Evolutionary conservation across 2,888 invertebrate species (phyloP), one percentile per base, ranked within the genome.

Genomic region (Bruchidius siliquastri): DNA sequence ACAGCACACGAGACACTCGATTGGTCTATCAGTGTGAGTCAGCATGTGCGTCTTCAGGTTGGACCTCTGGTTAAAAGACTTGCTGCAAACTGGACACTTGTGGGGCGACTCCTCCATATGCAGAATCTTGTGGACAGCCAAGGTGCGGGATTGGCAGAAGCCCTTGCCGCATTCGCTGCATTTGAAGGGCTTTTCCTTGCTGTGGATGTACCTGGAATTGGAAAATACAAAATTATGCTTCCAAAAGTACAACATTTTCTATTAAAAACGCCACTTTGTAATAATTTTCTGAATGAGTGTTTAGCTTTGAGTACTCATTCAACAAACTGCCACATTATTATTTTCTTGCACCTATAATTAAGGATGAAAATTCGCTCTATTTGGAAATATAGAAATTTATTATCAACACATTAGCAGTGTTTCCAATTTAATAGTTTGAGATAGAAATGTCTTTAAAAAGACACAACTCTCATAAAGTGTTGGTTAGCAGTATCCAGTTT

Each of bases 181-280:
- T 85, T 97, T 98, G 88, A 98, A 99, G 0, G 99, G 99, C 86
- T 99, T 99, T 87, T 98, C 97, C 85, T 98, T 98, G 79, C 96
- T 96, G 88, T 99, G 99, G 79, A 98, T 99, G 88, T 98, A 99
- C 85, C 96, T 96, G 89, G 74, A 88, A 88, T 49, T 13, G 83
- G 76, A 83, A 76, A 80, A 77, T 69, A 74, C 32, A n/a, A 26
- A 30, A 20, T 49, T 67, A 2, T 18, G 71, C 22, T 4, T 66
- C 72, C 49, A 71, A 49, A 66, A 20, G 22, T 32, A 68, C 69
- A 69, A 20, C n/a, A n/a, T n/a, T n/a, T n/a, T n/a, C n/a, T n/a
- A n/a, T n/a, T n/a, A n/a, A n/a, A n/a, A n/a, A n/a, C n/a, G n/a
- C n/a, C n/a, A n/a, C n/a, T n/a, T n/a, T n/a, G n/a, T n/a, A n/a